Evolutionary conservation across 2,113 vertebrate species (phyloP).

Genomic region (Lasiurus borealis): DNA sequence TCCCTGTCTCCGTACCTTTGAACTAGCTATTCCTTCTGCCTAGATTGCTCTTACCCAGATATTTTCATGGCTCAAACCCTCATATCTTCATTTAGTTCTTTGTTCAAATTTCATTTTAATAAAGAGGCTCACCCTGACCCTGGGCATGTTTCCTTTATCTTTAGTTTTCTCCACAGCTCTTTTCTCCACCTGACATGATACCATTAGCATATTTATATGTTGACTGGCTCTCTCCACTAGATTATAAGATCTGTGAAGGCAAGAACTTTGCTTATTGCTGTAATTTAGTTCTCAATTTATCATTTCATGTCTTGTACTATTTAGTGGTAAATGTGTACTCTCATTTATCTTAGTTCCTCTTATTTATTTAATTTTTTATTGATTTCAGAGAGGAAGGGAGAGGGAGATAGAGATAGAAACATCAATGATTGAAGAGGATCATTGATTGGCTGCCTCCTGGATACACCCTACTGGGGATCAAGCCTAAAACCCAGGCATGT

Average conservation of each 20-base stretch:
- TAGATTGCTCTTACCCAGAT: neutral
- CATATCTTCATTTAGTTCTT: neutral
- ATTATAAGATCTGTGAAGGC: neutral
- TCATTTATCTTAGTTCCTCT: neutral
- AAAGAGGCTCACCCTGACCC: neutral
- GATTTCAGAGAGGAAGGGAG: too few relatives aligned
- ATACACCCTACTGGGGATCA: too few relatives aligned
- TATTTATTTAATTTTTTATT: too few relatives aligned
- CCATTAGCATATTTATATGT: neutral
- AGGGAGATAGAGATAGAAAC: too few relatives aligned
- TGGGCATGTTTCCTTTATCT: neutral
- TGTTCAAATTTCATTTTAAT: conserved; percentile 11
- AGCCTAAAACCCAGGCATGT: too few relatives aligned
- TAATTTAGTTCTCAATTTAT: neutral
- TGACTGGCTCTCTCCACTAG: neutral
- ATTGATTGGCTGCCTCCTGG: too few relatives aligned
- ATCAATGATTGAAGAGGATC: too few relatives aligned
- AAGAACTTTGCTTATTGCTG: neutral
- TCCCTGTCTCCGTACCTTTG: neutral
- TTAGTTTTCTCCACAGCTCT: neutral
- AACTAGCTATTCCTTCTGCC: neutral
- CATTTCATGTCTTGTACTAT: neutral
- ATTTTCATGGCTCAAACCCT: neutral
- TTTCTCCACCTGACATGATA: neutral
- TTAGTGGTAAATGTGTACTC: neutral